Percentiles rank a stretch among this genome's conserved stretches.
These are phyloP conservation scores for Tenebrosternarchus preto DNA, from an alignment of 2,113 vertebrate genomes.

Conservation along the genomic window DNA sequence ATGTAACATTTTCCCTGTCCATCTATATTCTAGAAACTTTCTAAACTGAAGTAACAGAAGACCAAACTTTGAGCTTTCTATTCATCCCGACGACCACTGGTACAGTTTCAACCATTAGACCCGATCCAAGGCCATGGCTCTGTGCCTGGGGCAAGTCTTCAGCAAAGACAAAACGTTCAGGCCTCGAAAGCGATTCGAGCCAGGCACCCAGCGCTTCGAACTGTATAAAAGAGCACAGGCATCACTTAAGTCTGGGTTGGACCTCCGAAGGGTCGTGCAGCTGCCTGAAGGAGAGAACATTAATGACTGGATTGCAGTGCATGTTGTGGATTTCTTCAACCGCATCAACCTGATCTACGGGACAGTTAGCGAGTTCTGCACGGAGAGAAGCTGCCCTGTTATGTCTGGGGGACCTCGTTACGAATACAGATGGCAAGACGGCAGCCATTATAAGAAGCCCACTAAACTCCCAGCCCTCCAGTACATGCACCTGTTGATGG, in stretches of 20 bases:
- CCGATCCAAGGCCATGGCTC: constrained; percentile 76
- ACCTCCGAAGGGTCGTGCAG: constrained; percentile 91
- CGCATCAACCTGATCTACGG: constrained; percentile 98
- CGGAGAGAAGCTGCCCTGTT: constrained; percentile 87
- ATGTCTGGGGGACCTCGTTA: constrained; percentile 94
- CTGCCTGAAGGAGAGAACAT: constrained; percentile 88
- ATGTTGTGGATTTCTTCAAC: constrained; percentile 98
- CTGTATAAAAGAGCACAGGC: constrained; percentile 97
- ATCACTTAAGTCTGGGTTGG: constrained; percentile 92
- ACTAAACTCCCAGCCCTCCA: constrained; percentile 90
- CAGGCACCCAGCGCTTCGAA: constrained; percentile 93
- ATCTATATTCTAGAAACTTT: background rate
- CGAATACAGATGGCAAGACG: constrained; percentile 96
- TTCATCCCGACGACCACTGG: background rate
- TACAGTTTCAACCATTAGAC: constrained; percentile 36
- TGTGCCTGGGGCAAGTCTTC: constrained; percentile 97
- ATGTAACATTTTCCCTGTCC: too few species aligned
- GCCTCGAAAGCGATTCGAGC: constrained; percentile 91
- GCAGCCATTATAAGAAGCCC: constrained; percentile 87
- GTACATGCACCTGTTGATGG: constrained; percentile 96
- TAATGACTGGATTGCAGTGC: constrained; percentile 93
- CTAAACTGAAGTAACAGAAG: background rate
- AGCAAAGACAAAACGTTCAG: constrained; percentile 97
- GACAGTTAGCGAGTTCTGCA: constrained; percentile 94
- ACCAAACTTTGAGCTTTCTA: background rate